These are phyloP conservation scores for Chalcosyrphus nemorum DNA, from an alignment of 2,888 invertebrate genomes.

Conservation along the genomic window DNA sequence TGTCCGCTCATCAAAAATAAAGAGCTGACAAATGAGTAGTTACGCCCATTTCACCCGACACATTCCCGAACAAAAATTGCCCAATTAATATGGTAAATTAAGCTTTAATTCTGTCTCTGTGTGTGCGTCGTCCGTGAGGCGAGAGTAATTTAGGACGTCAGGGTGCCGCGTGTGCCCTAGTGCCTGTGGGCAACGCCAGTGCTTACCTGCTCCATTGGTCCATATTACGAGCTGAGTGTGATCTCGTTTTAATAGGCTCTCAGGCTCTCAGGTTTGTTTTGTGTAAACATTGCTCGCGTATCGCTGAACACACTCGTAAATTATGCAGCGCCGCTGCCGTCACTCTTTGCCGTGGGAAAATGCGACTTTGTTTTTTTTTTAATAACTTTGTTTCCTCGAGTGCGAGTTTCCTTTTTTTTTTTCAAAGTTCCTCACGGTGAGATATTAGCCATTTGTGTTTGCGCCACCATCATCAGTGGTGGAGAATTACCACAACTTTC, in stretches of 20 bases:
- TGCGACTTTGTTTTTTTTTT: conserved; percentile 23
- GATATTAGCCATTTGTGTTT: conserved; percentile 64
- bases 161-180: conserved; percentile 22
- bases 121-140: no score
- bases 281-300: conserved; percentile 35
- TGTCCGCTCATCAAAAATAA: conserved; percentile 48
- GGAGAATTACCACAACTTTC: conserved; percentile 55
- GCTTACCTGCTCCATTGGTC: conserved; percentile 51
- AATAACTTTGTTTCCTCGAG: no score
- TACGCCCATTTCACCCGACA: conserved; percentile 42
- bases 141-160: conserved; percentile 43
- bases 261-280: background rate
- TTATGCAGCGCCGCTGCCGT: conserved; percentile 38
- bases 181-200: conserved; percentile 18
- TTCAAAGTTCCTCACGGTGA: conserved; percentile 36
- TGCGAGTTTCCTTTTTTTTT: conserved; percentile 46
- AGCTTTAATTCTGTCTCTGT: conserved; percentile 35
- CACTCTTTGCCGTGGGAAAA: conserved; percentile 67
- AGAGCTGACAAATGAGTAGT: conserved; percentile 63
- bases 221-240: conserved; percentile 47
- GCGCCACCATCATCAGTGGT: conserved; percentile 19
- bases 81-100: conserved; percentile 64
- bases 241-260: conserved; percentile 58
- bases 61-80: conserved; percentile 37
- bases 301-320: conserved; percentile 56